phyloP scores from a whole-genome alignment of 2,797 vertebrate species.

The Alectoris magna region DNA sequence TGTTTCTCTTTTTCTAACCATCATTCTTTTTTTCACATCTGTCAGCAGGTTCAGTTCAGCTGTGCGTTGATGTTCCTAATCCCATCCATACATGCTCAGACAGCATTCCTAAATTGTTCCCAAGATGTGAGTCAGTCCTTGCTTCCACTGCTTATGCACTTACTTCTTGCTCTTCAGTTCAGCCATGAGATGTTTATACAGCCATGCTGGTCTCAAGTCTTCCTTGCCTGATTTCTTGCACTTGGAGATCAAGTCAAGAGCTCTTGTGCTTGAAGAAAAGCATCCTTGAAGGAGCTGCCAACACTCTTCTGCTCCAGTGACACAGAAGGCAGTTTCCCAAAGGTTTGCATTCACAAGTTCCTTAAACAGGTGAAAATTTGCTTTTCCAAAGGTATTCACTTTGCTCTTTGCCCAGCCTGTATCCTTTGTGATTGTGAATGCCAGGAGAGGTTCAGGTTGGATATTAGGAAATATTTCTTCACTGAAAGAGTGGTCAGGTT shows the following conservation, averaged over 20 bases:
- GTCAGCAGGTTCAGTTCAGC: background rate
- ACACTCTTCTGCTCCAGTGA: background rate
- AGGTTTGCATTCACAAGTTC: background rate
- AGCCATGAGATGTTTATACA: background rate
- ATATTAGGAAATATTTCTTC: too few species aligned
- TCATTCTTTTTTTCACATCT: background rate
- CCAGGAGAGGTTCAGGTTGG: too few species aligned
- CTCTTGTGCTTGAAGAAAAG: background rate
- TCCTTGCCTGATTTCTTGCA: background rate
- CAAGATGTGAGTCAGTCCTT: background rate
- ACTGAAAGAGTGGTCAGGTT: too few species aligned
- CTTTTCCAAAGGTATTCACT: background rate
- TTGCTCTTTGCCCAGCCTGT: background rate
- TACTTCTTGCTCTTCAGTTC: background rate
- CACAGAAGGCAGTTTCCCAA: background rate
- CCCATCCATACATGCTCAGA: background rate
- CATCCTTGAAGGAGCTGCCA: background rate
- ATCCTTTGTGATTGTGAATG: background rate
- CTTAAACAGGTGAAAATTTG: background rate
- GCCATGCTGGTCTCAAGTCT: too few species aligned
- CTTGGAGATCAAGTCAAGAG: background rate
- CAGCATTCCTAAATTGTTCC: background rate
- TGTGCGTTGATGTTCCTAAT: background rate
- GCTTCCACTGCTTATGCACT: background rate
- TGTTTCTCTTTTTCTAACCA: background rate